phyloP scores from a whole-genome alignment of 2,888 invertebrate genomes.

The Herminia tarsipennalis region DNA sequence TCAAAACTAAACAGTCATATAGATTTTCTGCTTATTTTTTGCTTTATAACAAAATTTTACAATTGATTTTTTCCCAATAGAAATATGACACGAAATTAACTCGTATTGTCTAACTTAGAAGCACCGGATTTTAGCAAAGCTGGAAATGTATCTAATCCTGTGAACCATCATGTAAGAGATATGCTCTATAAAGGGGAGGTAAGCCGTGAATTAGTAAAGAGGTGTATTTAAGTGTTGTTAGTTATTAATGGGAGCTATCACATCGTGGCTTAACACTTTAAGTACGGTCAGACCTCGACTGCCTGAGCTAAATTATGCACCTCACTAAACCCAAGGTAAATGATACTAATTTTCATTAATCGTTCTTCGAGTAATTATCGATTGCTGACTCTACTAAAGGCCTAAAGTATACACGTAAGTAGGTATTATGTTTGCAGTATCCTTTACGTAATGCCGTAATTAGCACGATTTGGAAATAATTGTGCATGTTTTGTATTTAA shows the following conservation, averaged over 20 bases:
- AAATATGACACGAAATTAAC: too few species aligned
- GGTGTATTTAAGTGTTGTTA: constrained; percentile 58
- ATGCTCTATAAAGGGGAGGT: constrained; percentile 44
- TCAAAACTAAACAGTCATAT: too few species aligned
- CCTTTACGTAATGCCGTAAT: neutral
- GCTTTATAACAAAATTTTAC: neutral
- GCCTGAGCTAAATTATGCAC: constrained; percentile 61
- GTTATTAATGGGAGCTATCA: constrained; percentile 71
- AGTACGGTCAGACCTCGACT: constrained; percentile 63
- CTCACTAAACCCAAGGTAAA: constrained; percentile 55
- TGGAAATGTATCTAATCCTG: too few species aligned
- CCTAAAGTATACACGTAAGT: neutral
- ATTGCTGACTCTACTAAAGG: constrained; percentile 2
- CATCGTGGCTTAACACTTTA: constrained; percentile 69
- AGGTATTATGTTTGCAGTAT: neutral
- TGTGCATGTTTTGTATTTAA: too few species aligned
- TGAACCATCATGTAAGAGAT: constrained; percentile 31
- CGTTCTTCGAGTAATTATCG: constrained; percentile 25
- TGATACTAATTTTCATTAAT: constrained; percentile 54
- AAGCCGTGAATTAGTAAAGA: constrained; percentile 63
- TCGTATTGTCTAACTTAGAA: neutral
- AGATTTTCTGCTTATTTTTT: neutral
- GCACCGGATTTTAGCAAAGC: too few species aligned
- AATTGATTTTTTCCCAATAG: too few species aligned
- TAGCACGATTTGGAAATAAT: constrained; percentile 1